Percentiles rank a stretch among this genome's conserved stretches.
phyloP scores from a whole-genome alignment of 2,888 invertebrate genomes.

The Nipponacmea schrenckii region DNA sequence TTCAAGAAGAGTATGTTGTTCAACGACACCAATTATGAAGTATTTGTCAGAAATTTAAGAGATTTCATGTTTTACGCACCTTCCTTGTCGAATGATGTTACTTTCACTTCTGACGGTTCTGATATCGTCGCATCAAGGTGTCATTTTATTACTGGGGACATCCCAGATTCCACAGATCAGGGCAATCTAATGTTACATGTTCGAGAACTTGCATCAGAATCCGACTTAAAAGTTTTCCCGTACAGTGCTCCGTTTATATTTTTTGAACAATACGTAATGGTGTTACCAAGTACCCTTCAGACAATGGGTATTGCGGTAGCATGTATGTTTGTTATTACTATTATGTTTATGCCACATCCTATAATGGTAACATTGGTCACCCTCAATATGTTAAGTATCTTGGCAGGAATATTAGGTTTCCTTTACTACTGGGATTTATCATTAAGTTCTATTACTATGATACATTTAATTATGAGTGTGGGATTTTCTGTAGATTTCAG shows the following conservation, averaged over 20 bases:
- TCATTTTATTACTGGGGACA: conserved; percentile 87
- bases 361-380: conserved; percentile 44
- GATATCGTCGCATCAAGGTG: conserved; percentile 84
- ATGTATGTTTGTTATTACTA: conserved; percentile 49
- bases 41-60: conserved; percentile 12
- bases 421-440: conserved; percentile 45
- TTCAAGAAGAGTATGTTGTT: background rate
- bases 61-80: conserved; percentile 17
- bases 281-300: conserved; percentile 49
- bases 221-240: conserved; percentile 37
- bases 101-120: conserved; percentile 43
- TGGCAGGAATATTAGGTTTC: conserved; percentile 52
- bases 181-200: conserved; percentile 43
- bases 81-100: conserved; percentile 37
- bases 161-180: conserved; percentile 77
- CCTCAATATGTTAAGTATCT: conserved; percentile 45
- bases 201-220: conserved; percentile 39
- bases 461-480: conserved; percentile 51
- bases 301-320: conserved; percentile 49
- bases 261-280: conserved; percentile 52
- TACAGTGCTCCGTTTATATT: conserved; percentile 46
- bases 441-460: conserved; percentile 52
- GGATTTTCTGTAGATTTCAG: conserved; percentile 55
- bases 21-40: background rate
- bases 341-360: conserved; percentile 53